Base-by-base conservation (phyloP, 2,888 invertebrate species). In the Chironomus tentans region DNA sequence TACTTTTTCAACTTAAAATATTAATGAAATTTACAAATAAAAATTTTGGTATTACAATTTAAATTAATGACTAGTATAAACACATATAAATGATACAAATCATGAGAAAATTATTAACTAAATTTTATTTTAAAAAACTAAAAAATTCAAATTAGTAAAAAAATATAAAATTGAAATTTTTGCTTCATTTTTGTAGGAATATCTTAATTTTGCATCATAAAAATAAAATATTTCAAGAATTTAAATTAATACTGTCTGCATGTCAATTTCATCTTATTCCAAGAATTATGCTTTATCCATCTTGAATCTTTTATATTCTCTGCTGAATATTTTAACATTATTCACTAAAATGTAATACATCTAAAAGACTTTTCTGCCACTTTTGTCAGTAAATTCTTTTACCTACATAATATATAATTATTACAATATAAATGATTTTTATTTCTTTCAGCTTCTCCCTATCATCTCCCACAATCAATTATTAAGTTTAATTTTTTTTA, bases 371-470 rank as follows among this genome's bases (percentile, higher is more conserved):
- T 74, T 68, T 24, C 24, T 74, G 68, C 61, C 68, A 74, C 68
- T 48, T 62, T n/a, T 13, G 18, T 18, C 18, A 18, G 56, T n/a
- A 15, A 15, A 50, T 73, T 73, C 15, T 24, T 74, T 74, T 74
- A 74, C 48, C 68, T 68, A 74, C 68, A 62, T 65, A 47, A 47
- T 62, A 74, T 68, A 74, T 65, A 68, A 68, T 74, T 65, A 65
- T 65, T 74, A 68, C 68, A 74, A 74, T 74, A 74, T 74, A 68
- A 68, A 74, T 74, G 74, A 74, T 74, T 74, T 68, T 62, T 21
- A 18, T 46, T 56, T 56, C 56, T n/a, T 56, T 18, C n/a, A n/a
- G 4, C 18, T 18, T 56, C 56, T 2, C 18, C 56, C 15, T 15
- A 22, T 22, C 22, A 21, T 18, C 21, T 65, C 65, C 12, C 3